Conservation (phyloP, 2,888 invertebrate genomes). For the Podabrus alpinus region DNA sequence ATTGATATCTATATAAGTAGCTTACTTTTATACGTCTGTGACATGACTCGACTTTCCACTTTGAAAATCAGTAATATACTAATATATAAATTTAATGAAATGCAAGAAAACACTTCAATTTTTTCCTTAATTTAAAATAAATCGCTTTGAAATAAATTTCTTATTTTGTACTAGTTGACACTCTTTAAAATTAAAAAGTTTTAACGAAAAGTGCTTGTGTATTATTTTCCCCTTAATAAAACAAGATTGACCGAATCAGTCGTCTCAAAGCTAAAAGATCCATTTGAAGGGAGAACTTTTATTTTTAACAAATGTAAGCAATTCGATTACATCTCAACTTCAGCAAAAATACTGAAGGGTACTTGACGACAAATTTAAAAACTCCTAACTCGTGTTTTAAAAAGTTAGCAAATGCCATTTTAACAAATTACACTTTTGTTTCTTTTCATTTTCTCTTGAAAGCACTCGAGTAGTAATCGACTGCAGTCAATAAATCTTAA, state of each 20-base stretch:
- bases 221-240: conserved; percentile 27
- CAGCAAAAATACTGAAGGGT: conserved; percentile 42
- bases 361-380: conserved; percentile 53
- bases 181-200: conserved; percentile 23
- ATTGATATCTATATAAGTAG: no score
- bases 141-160: neutral
- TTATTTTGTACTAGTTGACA: neutral
- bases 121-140: neutral
- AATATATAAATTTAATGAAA: no score
- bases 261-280: conserved; percentile 23
- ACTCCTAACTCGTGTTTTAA: conserved; percentile 56
- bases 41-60: no score
- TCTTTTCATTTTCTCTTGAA: conserved; percentile 53
- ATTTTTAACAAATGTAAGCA: conserved; percentile 42
- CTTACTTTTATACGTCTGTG: no score
- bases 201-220: conserved; percentile 22
- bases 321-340: conserved; percentile 48
- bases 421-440: conserved; percentile 56
- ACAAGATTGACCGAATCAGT: conserved; percentile 24
- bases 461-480: conserved; percentile 47
- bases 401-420: conserved; percentile 55
- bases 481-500: conserved; percentile 37
- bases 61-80: no score
- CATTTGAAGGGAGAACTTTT: conserved; percentile 34
- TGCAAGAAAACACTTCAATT: neutral